Percentiles rank a stretch among this genome's conserved stretches.
Conservation (phyloP, 2,113 vertebrate genomes). For the Brachyhypopomus gauderio region DNA sequence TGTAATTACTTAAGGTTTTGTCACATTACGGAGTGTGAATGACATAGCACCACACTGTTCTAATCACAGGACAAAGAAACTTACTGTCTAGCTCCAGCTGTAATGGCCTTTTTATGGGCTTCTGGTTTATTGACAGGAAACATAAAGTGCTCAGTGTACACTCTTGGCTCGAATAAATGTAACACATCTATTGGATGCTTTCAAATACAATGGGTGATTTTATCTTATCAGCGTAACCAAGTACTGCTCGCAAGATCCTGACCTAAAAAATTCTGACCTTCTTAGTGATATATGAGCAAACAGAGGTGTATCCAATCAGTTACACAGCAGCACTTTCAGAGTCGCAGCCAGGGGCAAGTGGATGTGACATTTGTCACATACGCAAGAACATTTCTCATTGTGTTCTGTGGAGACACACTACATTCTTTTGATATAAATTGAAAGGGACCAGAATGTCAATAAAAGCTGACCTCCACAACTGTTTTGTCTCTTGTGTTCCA, state of each 20-base stretch:
- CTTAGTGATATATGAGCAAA: slow-evolving; percentile 8
- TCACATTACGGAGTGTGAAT: slow-evolving; percentile 6
- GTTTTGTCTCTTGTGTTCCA: slow-evolving; percentile 37
- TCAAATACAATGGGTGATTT: slow-evolving; percentile 30
- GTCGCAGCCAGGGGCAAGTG: slow-evolving; percentile 1
- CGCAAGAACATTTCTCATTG: slow-evolving; percentile 21
- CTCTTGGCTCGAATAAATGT: slow-evolving; percentile 20
- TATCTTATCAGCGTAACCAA: slow-evolving; percentile 43
- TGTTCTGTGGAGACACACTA: slow-evolving; percentile 18
- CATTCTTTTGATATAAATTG: slow-evolving; percentile 44
- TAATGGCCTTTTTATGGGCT: slow-evolving; percentile 44
- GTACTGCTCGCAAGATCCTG: slow-evolving; percentile 25
- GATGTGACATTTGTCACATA: slow-evolving; percentile 26
- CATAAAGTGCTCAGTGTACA: slow-evolving; percentile 43
- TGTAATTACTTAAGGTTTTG: slow-evolving; percentile 14
- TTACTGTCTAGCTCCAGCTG: slow-evolving; percentile 25
- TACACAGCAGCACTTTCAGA: slow-evolving; percentile 9
- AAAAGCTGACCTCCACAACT: slow-evolving; percentile 57
- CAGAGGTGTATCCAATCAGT: slow-evolving; percentile 30
- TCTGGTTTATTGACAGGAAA: slow-evolving; percentile 44
- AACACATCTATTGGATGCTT: slow-evolving; percentile 29
- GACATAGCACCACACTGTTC: background rate
- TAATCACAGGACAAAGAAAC: slow-evolving; percentile 33
- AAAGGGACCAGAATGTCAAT: slow-evolving; percentile 51
- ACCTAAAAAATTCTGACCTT: slow-evolving; percentile 41